Evolutionary conservation across 2,113 vertebrate genomes (phyloP).

Genomic region (Meriones unguiculatus): DNA sequence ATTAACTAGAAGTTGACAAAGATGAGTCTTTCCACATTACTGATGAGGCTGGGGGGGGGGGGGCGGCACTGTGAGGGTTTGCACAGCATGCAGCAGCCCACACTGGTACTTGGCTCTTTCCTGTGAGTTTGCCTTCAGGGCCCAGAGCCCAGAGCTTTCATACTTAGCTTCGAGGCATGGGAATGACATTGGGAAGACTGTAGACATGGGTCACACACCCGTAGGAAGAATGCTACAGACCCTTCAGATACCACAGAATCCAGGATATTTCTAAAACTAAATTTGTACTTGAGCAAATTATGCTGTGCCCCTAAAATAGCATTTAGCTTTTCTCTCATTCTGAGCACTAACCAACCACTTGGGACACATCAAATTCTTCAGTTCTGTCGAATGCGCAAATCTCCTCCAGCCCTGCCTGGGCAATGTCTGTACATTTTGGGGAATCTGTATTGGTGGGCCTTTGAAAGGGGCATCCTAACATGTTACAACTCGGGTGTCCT

Average conservation of each 20-base stretch:
- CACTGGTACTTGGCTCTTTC: fast-evolving
- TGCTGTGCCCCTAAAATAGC: neutral
- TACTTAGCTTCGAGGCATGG: neutral
- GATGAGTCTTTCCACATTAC: neutral
- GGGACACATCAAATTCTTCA: no score
- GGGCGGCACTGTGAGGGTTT: no score
- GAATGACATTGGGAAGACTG: neutral
- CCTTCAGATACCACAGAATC: neutral
- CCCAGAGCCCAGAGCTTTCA: neutral
- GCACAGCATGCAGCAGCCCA: fast-evolving
- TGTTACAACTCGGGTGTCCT: neutral
- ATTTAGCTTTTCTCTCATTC: neutral
- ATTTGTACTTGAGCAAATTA: neutral
- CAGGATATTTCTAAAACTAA: slow-evolving; percentile 18
- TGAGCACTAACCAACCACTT: neutral
- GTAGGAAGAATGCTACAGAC: no score
- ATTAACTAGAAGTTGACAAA: neutral
- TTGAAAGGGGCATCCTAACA: neutral
- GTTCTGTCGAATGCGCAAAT: neutral
- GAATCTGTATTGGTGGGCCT: neutral
- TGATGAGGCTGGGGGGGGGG: neutral
- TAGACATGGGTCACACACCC: fast-evolving
- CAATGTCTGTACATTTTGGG: neutral
- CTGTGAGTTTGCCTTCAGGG: neutral
- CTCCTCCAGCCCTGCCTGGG: neutral